Percentiles rank a stretch among this genome's conserved stretches.
Conservation (phyloP, 2,797 vertebrate genomes). For the Clarias platycephalus region DNA sequence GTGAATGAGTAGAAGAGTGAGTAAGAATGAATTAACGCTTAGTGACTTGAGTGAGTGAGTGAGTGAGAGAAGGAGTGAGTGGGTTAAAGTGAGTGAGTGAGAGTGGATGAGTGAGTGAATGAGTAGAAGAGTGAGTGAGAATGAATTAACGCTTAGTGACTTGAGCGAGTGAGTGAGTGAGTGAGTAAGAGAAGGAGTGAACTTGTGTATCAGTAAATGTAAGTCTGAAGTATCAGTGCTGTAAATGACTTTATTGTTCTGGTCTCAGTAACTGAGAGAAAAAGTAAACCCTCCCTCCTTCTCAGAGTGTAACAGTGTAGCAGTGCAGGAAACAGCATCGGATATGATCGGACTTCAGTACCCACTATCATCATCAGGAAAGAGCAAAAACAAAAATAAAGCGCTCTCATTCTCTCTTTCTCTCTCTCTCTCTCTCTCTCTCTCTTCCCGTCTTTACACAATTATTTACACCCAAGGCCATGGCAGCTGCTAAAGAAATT, state of each 20-base stretch:
- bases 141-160: no score
- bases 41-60: background rate
- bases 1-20: no score
- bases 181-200: background rate
- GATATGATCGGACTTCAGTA: background rate
- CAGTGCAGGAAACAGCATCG: background rate
- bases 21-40: background rate
- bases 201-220: no score
- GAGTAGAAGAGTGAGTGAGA: background rate
- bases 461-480: constrained; percentile 66
- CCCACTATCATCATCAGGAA: background rate
- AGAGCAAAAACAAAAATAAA: background rate
- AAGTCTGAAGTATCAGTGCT: background rate
- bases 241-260: background rate
- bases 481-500: constrained; percentile 55
- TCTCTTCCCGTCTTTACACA: constrained; percentile 30
- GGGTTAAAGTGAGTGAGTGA: background rate
- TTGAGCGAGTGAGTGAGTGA: background rate
- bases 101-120: background rate
- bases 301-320: background rate
- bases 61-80: background rate
- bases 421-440: constrained; percentile 24
- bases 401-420: constrained; percentile 1
- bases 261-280: background rate
- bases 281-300: background rate